A percentile compares a stretch with the other conserved stretches of the same genome.
phyloP scores from a whole-genome alignment of 2,888 invertebrate genomes.

The Julus scandinavius region DNA sequence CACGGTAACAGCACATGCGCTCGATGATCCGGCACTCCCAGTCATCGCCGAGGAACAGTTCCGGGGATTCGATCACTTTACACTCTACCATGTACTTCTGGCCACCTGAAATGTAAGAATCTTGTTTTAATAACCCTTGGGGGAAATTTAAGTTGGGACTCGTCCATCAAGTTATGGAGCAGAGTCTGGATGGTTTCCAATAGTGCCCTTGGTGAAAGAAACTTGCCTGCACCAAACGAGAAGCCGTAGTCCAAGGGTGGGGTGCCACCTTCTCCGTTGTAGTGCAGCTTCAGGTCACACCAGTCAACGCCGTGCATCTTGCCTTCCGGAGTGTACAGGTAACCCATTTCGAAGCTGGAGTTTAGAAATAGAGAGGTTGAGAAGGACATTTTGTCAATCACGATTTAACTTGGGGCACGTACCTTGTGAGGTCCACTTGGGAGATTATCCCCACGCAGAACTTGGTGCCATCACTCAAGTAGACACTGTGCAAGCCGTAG shows the following conservation, averaged over 20 bases:
- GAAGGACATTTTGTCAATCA: background rate
- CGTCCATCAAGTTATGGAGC: no score
- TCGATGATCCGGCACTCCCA: constrained; percentile 73
- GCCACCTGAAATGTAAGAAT: constrained; percentile 66
- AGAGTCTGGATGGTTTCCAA: no score
- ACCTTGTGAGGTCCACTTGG: constrained; percentile 67
- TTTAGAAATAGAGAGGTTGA: background rate
- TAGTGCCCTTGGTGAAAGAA: background rate
- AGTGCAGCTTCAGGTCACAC: constrained; percentile 72
- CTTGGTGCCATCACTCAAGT: constrained; percentile 76
- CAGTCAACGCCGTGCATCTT: constrained; percentile 70
- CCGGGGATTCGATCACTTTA: constrained; percentile 69
- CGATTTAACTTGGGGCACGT: background rate
- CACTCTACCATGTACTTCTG: constrained; percentile 70
- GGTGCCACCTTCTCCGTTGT: constrained; percentile 72
- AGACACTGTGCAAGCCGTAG: constrained; percentile 82
- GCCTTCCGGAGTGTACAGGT: constrained; percentile 71
- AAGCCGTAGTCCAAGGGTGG: constrained; percentile 75
- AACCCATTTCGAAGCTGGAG: constrained; percentile 74
- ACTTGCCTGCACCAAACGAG: constrained; percentile 71
- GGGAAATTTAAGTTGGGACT: no score
- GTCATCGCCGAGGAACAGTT: constrained; percentile 72
- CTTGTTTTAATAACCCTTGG: background rate
- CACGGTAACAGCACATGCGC: constrained; percentile 71
- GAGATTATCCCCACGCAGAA: constrained; percentile 80